Conservation (phyloP, 2,888 invertebrate genomes). For the Brachyopa scutellaris region DNA sequence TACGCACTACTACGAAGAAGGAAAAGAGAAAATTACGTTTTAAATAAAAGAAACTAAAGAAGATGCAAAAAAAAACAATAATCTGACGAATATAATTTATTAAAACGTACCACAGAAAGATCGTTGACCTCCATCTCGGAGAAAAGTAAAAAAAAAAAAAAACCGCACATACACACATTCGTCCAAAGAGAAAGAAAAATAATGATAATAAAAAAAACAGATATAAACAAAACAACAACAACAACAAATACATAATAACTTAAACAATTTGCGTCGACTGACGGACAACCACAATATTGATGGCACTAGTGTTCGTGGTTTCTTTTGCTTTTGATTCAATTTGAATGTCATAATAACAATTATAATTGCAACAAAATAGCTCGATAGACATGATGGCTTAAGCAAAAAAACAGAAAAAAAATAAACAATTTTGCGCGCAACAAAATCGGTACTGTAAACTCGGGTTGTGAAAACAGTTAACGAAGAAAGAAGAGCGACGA, state of each 20-base stretch:
- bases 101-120: constrained; percentile 60
- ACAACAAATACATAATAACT: constrained; percentile 5
- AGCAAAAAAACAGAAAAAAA: not conserved
- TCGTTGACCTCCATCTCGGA: constrained; percentile 61
- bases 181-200: constrained; percentile 55
- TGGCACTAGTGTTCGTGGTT: constrained; percentile 17
- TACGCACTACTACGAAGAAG: not conserved
- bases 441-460: not conserved
- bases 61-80: constrained; percentile 55
- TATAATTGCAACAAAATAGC: constrained; percentile 59
- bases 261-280: constrained; percentile 15
- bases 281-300: constrained; percentile 19
- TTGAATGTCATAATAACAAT: constrained; percentile 54
- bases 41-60: constrained; percentile 48
- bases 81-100: constrained; percentile 52
- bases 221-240: not conserved
- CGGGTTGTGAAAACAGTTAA: not conserved
- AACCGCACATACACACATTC: constrained; percentile 16
- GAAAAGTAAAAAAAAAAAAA: constrained; percentile 44
- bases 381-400: constrained; percentile 1
- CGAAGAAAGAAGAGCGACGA: not conserved
- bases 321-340: constrained; percentile 21
- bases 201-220: constrained; percentile 15
- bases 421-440: constrained; percentile 1
- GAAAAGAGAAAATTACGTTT: constrained; percentile 26